These are phyloP conservation scores for Mugil cephalus DNA, from an alignment of 2,113 vertebrate species.

Conservation along the genomic window DNA sequence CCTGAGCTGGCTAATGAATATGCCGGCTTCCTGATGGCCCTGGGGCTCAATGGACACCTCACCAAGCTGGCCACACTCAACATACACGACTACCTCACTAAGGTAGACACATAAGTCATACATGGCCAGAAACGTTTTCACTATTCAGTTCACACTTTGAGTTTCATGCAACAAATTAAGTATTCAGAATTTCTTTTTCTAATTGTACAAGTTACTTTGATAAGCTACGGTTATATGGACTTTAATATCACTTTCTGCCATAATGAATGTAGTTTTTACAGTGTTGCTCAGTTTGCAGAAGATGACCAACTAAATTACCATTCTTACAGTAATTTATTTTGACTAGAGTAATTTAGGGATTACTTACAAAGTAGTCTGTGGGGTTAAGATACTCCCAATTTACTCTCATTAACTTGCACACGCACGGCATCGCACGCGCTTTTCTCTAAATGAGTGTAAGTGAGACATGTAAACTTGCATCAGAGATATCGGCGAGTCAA, in stretches of 20 bases:
- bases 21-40: slow-evolving; percentile 96
- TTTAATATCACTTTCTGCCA: slow-evolving; percentile 1
- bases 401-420: slow-evolving; percentile 25
- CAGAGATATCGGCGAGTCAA: slow-evolving; percentile 54
- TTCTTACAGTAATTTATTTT: background rate
- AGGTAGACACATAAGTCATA: slow-evolving; percentile 82
- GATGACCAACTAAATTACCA: background rate
- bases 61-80: slow-evolving; percentile 97
- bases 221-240: background rate
- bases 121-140: background rate
- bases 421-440: slow-evolving; percentile 11
- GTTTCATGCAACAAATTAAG: background rate
- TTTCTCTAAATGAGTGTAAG: slow-evolving; percentile 56
- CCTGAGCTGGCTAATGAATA: slow-evolving; percentile 96
- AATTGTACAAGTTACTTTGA: background rate
- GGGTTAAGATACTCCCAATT: slow-evolving; percentile 21
- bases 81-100: slow-evolving; percentile 97
- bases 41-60: slow-evolving; percentile 96
- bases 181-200: background rate
- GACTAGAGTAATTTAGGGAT: background rate
- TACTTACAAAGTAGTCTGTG: background rate
- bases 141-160: background rate
- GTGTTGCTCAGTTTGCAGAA: slow-evolving; percentile 5
- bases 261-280: background rate
- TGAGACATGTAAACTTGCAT: slow-evolving; percentile 34